phyloP scores from a whole-genome alignment of 2,113 vertebrate species.

The Caranx melampygus region DNA sequence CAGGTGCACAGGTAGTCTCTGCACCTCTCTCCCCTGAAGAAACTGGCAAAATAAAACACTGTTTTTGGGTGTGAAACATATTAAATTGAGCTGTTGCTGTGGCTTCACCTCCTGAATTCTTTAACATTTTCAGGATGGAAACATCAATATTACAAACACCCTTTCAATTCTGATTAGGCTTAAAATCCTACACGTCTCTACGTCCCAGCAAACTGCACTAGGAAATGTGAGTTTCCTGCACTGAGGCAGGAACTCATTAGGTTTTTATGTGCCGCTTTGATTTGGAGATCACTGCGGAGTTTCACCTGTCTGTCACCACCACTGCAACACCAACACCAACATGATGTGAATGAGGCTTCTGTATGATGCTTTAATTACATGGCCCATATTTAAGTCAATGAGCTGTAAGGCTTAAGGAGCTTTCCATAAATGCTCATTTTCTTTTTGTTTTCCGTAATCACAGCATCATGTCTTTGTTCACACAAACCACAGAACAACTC shows the following conservation, averaged over 20 bases:
- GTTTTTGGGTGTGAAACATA: neutral
- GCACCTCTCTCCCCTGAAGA: neutral
- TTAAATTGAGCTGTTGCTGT: neutral
- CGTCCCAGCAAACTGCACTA: neutral
- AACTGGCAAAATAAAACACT: neutral
- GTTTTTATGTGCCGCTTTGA: no score
- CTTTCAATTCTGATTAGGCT: neutral
- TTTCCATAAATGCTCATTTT: no score
- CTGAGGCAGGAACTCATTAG: neutral
- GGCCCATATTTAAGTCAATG: no score
- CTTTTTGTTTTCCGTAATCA: no score
- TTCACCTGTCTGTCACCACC: no score
- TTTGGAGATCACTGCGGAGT: no score
- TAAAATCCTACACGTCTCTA: neutral
- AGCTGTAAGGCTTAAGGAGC: no score
- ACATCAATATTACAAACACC: constrained; percentile 22
- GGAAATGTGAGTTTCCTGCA: neutral
- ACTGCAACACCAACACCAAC: no score
- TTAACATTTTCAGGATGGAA: constrained; percentile 1
- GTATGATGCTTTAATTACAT: no score
- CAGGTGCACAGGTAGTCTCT: constrained; percentile 17
- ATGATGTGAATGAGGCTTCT: no score
- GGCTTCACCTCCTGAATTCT: constrained; percentile 6
- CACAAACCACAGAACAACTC: no score
- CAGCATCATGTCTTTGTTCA: no score